phyloP scores from a whole-genome alignment of 2,888 invertebrate genomes.

The Ormyrus pomaceus region DNA sequence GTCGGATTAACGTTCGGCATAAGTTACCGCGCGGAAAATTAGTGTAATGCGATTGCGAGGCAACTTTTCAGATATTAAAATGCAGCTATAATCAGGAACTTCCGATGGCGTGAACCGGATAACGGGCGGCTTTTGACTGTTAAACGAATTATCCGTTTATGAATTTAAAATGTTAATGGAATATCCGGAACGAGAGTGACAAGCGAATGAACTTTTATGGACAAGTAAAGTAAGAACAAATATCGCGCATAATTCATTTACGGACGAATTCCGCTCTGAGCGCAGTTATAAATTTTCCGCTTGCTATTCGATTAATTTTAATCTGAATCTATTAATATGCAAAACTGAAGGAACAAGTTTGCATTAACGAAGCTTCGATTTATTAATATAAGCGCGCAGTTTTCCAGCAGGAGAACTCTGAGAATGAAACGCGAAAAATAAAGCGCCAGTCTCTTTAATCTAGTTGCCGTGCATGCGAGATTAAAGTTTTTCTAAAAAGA shows the following conservation, averaged over 20 bases:
- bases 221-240: background rate
- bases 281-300: conserved; percentile 27
- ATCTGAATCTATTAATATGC: conserved; percentile 31
- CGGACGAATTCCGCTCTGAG: background rate
- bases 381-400: background rate
- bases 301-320: conserved; percentile 15
- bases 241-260: no score
- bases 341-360: conserved; percentile 1
- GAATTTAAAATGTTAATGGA: background rate
- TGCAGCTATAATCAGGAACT: background rate
- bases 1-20: no score
- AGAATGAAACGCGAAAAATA: conserved; percentile 9
- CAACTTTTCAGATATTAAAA: background rate
- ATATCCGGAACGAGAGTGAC: background rate
- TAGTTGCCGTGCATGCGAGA: background rate
- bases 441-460: background rate
- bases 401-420: background rate
- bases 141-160: background rate
- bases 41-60: no score
- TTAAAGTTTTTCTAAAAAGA: no score
- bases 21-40: no score
- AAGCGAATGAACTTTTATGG: background rate
- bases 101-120: background rate
- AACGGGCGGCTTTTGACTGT: background rate
- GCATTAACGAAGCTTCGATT: background rate